Evolutionary conservation across 2,797 vertebrate genomes (phyloP), one percentile per base, ranked within the genome.

Genomic region (Periophthalmus magnuspinnatus): DNA sequence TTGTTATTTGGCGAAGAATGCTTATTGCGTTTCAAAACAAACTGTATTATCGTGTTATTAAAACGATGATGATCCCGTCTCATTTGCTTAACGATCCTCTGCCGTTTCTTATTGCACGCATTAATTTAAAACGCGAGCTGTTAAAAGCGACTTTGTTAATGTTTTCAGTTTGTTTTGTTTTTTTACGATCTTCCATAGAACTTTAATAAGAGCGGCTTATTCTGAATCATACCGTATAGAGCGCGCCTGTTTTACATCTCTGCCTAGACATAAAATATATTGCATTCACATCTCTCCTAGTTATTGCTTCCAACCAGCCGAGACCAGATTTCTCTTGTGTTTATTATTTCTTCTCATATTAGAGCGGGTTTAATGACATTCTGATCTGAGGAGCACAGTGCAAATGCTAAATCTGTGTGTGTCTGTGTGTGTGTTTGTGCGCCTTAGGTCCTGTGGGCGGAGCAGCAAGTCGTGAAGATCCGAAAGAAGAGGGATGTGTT

Each of bases 381-480:
- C 34, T 47, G 38, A 68, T 70, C 38, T 41, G 62, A 67, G 56
- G 60, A 76, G 68, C 71, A 68, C 28, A 72, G 33, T 70, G 59
- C 77, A 68, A 83, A 75, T 58, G 72, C 32, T 54, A 68, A 21
- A 33, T 70, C 69, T 55, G 8, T 10, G 21, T 24, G n/a, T 24
- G 52, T 55, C 2, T 11, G 48, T 50, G 48, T 70, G 19, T 54
- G 0, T 9, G n/a, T 22, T 6, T 56, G 22, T 28, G 32, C 8
- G 70, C 55, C 65, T 47, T 70, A 98, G 96, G 96, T 98, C 45
- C 84, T 89, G 74, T 98, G 96, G 96, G 88, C 94, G 56, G 94
- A 97, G 84, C 96, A 98, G 91, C 96, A 97, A 87, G 94, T 97
- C 82, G 92, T 94, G 16, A 98, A 94, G 81, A 93, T 74, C 67